Evolutionary conservation across 1,140 invertebrate genomes (phyloP).

Genomic region (Eciton burchellii): DNA sequence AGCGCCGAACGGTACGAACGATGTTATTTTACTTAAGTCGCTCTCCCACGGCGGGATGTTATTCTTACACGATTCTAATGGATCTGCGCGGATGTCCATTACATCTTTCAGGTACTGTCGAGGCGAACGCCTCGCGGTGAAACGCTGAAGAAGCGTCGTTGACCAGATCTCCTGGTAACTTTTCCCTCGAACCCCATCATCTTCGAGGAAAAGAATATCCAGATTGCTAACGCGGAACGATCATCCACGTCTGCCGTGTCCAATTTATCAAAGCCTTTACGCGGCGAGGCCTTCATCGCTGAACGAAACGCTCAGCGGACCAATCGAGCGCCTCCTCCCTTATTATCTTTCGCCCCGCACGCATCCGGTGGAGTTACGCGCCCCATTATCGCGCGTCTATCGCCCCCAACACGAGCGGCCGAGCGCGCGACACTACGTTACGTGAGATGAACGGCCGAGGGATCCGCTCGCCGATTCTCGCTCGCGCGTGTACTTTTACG

Average conservation of each 20-base stretch:
- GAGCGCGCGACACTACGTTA: too few species aligned
- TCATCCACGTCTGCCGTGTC: not conserved
- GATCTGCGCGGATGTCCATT: constrained; percentile 1
- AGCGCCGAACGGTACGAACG: constrained; percentile 2
- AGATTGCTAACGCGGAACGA: not conserved
- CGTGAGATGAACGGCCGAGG: not conserved
- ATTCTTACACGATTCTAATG: constrained; percentile 40
- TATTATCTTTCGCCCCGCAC: too few species aligned
- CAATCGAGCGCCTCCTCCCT: too few species aligned
- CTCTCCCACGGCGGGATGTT: not conserved
- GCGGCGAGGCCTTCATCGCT: too few species aligned
- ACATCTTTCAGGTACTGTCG: constrained; percentile 7
- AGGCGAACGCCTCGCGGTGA: not conserved
- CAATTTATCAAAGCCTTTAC: too few species aligned
- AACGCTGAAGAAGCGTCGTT: constrained; percentile 15
- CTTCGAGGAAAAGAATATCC: constrained; percentile 18
- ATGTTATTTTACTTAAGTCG: constrained; percentile 22
- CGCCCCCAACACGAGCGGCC: too few species aligned
- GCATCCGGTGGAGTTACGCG: too few species aligned
- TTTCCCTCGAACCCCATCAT: not conserved
- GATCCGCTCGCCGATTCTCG: not conserved
- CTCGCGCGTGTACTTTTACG: not conserved
- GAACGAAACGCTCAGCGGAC: too few species aligned
- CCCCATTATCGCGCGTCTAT: too few species aligned
- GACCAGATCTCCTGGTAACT: constrained; percentile 15